A percentile compares a stretch with the other conserved stretches of the same genome.
Conservation (phyloP, 2,888 invertebrate genomes). For the Zaprionus lineosus region DNA sequence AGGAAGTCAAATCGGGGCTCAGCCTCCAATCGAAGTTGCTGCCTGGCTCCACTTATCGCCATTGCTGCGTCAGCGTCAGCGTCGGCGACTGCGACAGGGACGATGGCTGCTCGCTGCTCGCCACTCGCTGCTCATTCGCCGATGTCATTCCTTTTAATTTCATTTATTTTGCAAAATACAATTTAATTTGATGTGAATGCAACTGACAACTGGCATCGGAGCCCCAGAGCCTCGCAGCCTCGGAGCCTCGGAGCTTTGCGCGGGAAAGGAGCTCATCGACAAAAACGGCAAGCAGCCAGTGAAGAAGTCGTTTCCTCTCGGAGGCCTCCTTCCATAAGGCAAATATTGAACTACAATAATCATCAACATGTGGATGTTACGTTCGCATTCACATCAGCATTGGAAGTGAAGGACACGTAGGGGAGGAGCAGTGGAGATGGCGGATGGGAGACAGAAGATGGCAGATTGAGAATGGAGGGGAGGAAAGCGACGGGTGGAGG, state of each 20-base stretch:
- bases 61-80: constrained; percentile 24
- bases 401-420: no score
- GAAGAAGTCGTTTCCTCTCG: constrained; percentile 23
- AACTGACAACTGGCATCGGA: constrained; percentile 64
- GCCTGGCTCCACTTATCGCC: constrained; percentile 58
- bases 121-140: constrained; percentile 49
- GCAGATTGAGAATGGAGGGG: no score
- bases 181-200: constrained; percentile 79
- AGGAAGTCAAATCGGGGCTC: constrained; percentile 46
- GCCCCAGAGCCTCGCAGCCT: no score
- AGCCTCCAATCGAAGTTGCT: constrained; percentile 20
- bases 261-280: constrained; percentile 29
- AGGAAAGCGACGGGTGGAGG: no score
- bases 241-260: constrained; percentile 30
- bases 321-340: constrained; percentile 66
- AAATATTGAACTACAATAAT: constrained; percentile 79
- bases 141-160: constrained; percentile 76
- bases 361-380: no score
- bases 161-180: constrained; percentile 77
- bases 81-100: neutral
- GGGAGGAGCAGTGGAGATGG: constrained; percentile 18
- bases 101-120: neutral
- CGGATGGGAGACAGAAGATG: no score
- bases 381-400: constrained; percentile 48
- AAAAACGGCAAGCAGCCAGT: constrained; percentile 48